phyloP scores from a whole-genome alignment of 2,888 invertebrate species.

The Tridacna crocea region DNA sequence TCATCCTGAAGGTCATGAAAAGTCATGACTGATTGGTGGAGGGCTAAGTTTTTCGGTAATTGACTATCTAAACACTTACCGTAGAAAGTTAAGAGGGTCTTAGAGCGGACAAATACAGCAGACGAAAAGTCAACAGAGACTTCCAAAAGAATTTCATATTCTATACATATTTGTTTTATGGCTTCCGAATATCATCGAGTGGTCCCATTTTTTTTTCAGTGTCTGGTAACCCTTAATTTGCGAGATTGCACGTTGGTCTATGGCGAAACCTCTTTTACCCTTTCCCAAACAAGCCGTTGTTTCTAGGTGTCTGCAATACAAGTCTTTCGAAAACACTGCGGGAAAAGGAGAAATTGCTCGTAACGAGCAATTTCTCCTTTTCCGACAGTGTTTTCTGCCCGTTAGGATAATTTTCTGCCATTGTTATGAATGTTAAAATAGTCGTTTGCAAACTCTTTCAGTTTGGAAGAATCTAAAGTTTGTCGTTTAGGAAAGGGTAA shows the following conservation, averaged over 20 bases:
- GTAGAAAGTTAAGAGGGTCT: constrained; percentile 22
- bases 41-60: constrained; percentile 8
- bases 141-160: background rate
- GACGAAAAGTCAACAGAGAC: constrained; percentile 8
- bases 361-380: no score
- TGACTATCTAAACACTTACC: constrained; percentile 14
- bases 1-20: background rate
- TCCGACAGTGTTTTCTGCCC: no score
- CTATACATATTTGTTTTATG: constrained; percentile 14
- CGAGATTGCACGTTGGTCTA: background rate
- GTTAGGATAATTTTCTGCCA: no score
- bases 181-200: constrained; percentile 4
- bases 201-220: background rate
- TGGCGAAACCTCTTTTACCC: no score
- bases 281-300: background rate
- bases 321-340: no score
- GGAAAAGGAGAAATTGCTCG: no score
- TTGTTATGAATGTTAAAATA: no score
- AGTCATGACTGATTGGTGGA: background rate
- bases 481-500: no score
- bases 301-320: no score
- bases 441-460: no score
- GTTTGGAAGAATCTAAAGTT: no score
- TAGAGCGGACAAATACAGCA: background rate
- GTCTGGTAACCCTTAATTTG: background rate